Conservation (phyloP, 2,113 vertebrate species). For the Panthera uncia region DNA sequence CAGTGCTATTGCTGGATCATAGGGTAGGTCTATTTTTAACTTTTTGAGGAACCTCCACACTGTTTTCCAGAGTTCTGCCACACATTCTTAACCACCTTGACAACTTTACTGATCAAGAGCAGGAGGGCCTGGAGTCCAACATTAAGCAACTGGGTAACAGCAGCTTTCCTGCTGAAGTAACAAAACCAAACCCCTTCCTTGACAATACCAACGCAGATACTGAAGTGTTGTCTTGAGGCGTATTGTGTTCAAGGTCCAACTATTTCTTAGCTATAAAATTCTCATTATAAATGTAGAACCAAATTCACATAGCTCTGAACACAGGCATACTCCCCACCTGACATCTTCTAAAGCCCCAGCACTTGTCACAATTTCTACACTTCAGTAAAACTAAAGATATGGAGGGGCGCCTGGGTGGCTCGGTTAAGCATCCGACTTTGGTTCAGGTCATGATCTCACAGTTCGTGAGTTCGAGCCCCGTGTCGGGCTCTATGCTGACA, state of each 20-base stretch:
- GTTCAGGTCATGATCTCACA: no score
- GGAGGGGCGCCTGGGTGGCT: no score
- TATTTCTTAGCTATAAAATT: not conserved
- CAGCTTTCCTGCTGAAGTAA: not conserved
- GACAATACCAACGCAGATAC: not conserved
- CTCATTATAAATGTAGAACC: not conserved
- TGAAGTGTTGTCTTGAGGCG: not conserved
- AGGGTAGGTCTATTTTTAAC: no score
- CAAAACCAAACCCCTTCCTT: not conserved
- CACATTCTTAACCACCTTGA: not conserved
- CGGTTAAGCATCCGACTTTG: no score
- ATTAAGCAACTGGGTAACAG: not conserved
- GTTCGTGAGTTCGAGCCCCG: no score
- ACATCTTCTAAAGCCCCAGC: not conserved
- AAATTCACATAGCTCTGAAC: not conserved
- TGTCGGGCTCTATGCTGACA: no score
- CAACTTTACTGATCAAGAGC: not conserved
- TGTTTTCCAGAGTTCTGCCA: not conserved
- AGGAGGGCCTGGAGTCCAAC: not conserved
- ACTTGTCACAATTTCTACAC: not conserved
- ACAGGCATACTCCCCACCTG: not conserved
- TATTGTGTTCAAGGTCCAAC: not conserved
- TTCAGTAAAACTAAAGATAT: not conserved
- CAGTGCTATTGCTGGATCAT: no score
- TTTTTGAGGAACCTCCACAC: no score